Conservation (phyloP, 2,113 vertebrate species). For the Dolichotis patagonum region DNA sequence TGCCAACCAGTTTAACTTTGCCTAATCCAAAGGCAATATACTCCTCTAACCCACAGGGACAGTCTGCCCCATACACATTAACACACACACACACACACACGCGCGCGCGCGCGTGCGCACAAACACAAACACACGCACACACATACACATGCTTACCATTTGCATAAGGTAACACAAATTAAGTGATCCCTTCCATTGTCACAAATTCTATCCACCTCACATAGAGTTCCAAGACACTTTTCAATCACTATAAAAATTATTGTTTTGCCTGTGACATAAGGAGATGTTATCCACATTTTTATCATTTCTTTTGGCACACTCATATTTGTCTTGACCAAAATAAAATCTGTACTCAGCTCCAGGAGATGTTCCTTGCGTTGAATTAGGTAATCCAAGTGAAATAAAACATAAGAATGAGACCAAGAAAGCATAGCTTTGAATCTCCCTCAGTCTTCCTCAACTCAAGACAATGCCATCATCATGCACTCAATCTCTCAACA, state of each 20-base stretch:
- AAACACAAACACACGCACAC: background rate
- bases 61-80: background rate
- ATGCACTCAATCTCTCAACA: background rate
- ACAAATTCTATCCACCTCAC: background rate
- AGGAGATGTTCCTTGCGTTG: conserved; percentile 31
- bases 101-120: too few relatives aligned
- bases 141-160: background rate
- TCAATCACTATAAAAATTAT: conserved; percentile 8
- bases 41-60: background rate
- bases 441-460: background rate
- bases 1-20: background rate
- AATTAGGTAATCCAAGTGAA: background rate
- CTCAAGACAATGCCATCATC: background rate
- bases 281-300: conserved; percentile 39
- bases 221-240: background rate
- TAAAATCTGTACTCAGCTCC: background rate
- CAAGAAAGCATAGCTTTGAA: background rate
- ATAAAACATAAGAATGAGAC: background rate
- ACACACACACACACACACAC: background rate
- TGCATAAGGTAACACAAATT: background rate
- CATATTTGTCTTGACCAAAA: conserved; percentile 41
- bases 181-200: background rate
- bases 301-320: conserved; percentile 49
- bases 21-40: background rate
- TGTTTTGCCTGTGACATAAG: conserved; percentile 28